Conservation (phyloP, 1,140 invertebrate genomes). For the Drosophila murphyi region DNA sequence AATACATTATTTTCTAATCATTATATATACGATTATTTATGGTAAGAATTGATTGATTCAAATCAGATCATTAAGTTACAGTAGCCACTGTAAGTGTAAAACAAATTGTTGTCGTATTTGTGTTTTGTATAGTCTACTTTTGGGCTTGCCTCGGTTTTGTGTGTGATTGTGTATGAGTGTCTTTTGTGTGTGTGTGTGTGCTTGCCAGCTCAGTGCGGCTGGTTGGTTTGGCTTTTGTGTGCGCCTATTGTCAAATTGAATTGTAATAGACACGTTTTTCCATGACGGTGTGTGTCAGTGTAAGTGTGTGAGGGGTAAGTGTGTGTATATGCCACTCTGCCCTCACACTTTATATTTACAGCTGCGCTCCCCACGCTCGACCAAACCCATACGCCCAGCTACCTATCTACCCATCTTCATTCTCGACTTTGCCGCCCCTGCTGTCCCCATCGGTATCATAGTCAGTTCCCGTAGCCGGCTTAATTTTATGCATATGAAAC, state of each 20-base stretch:
- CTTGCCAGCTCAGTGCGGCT: conserved; percentile 65
- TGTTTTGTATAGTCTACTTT: conserved; percentile 50
- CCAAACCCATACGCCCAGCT: conserved; percentile 30
- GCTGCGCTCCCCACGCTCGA: conserved; percentile 72
- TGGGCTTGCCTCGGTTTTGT: conserved; percentile 35
- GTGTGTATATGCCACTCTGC: conserved; percentile 26
- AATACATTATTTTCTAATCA: too few relatives aligned
- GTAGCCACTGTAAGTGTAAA: conserved; percentile 1
- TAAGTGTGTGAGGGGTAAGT: conserved; percentile 8
- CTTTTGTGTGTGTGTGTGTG: conserved; percentile 18
- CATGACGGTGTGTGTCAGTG: conserved; percentile 29
- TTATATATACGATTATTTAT: too few relatives aligned
- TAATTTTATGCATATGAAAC: conserved; percentile 79
- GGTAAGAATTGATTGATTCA: neutral
- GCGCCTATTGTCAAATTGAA: conserved; percentile 82
- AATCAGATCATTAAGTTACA: neutral
- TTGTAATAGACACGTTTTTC: conserved; percentile 82
- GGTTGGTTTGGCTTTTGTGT: conserved; percentile 76
- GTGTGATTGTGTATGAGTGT: conserved; percentile 16
- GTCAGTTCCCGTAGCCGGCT: conserved; percentile 44
- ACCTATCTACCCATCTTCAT: neutral
- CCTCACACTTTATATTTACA: conserved; percentile 80
- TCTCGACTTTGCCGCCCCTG: neutral
- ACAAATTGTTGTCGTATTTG: conserved; percentile 19
- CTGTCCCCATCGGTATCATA: conserved; percentile 11